Conservation (phyloP, 2,888 invertebrate species). For the Lasioglossum figueresi region DNA sequence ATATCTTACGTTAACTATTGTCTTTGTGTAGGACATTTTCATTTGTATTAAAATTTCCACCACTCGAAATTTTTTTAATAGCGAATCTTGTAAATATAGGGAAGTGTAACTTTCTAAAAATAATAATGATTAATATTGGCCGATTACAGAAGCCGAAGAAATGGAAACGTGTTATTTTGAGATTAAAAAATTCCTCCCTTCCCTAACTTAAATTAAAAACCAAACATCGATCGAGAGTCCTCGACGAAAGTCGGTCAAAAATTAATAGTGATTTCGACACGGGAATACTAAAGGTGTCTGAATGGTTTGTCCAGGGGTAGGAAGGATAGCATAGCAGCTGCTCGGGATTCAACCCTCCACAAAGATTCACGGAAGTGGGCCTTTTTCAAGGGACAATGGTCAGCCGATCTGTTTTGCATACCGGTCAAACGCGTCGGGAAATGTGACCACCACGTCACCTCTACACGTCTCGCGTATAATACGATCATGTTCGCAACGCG, state of each 20-base stretch:
- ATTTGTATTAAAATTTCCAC: neutral
- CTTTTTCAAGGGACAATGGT: conserved; percentile 58
- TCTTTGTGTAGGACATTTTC: neutral
- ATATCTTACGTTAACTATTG: neutral
- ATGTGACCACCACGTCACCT: neutral
- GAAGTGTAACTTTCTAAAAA: no score
- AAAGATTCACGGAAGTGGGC: conserved; percentile 34
- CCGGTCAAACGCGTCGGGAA: conserved; percentile 66
- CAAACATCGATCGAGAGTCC: neutral
- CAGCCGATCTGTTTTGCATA: conserved; percentile 71
- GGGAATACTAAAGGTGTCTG: neutral
- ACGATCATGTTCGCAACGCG: neutral
- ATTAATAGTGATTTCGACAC: conserved; percentile 2
- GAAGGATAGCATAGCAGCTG: conserved; percentile 54
- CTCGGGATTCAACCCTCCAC: conserved; percentile 35
- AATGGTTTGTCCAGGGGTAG: neutral
- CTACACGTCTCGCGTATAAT: conserved; percentile 4
- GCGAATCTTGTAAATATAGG: no score
- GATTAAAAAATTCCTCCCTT: neutral
- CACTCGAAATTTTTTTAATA: neutral
- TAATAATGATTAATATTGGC: no score
- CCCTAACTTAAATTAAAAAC: neutral
- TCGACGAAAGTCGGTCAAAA: neutral
- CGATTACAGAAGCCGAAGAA: no score
- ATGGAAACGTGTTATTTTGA: no score